Base-by-base conservation (phyloP, 2,113 vertebrate genomes). In the Rhinoderma darwinii region DNA sequence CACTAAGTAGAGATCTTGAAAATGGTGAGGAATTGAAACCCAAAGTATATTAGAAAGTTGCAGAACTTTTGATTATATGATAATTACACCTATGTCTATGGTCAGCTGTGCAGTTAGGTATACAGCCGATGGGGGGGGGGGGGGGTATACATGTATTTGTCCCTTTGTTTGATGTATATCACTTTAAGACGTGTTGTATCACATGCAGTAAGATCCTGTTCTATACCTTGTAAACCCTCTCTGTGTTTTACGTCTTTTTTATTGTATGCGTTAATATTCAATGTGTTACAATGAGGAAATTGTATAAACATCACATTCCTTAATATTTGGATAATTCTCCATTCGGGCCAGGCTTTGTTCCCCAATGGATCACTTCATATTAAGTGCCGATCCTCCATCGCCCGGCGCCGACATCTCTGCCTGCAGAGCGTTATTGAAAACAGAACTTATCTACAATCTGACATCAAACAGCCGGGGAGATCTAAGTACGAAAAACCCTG, bases 351-450 rank as follows among this genome's bases (percentile, higher is more conserved):
- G 84, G 32, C 47, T 72, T 35, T 25, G 27, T 73, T 81, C 66
- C 84, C 84, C 56, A 32, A 44, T 56, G 84, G 76, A 73, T 79
- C 35, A 27, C 81, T 73, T 59, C 43, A 73, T 86, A 81, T 81
- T 86, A 86, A 81, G 80, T 76, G 81, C 68, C 50, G 44, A 25
- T 73, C 41, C n/a, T 79, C 78, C 78, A 70, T 86, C 47, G 25
- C 75, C 37, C 61, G 25, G 27, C 30, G 25, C 18, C 54, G 50
- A 44, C 61, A 72, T 73, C n/a, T 10, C 32, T 56, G 22, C 61
- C 61, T 54, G 78, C 66, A 79, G 37, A 39, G 44, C 25, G 5
- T 86, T 86, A 86, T 86, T 86, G 80, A 73, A 86, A 86, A 41
- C 75, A 86, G 43, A 75, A 30, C 47, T 63, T 37, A 77, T 32